phyloP scores from a whole-genome alignment of 2,797 vertebrate species.

The Hozukius guyotensis region DNA sequence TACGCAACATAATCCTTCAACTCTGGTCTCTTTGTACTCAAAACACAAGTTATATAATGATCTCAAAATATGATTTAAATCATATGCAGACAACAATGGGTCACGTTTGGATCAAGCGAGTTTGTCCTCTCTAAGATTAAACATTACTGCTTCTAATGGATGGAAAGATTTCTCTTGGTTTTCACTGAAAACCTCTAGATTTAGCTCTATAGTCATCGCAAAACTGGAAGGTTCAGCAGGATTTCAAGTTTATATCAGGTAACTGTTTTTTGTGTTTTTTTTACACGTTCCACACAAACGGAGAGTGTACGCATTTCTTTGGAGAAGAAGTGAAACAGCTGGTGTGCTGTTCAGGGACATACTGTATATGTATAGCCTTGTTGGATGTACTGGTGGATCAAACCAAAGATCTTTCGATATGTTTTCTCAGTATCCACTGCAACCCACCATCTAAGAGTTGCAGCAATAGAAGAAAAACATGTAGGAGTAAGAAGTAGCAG shows the following conservation, averaged over 20 bases:
- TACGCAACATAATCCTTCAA: constrained; percentile 70
- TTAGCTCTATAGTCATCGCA: not conserved
- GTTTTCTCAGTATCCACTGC: not conserved
- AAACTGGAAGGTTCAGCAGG: not conserved
- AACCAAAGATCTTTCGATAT: not conserved
- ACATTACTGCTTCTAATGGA: not conserved
- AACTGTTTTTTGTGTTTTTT: not conserved
- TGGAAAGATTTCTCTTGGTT: not conserved
- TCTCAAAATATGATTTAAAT: constrained; percentile 57
- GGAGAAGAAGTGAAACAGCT: not conserved
- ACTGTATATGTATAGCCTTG: not conserved
- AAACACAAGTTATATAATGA: constrained; percentile 69
- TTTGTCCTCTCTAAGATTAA: constrained; percentile 1
- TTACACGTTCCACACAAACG: not conserved
- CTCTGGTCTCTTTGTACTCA: constrained; percentile 54
- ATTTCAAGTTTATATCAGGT: not conserved
- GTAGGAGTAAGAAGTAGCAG: constrained; percentile 7
- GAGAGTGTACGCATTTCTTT: not conserved
- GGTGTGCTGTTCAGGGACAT: not conserved
- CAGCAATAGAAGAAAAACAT: not conserved
- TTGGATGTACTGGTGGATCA: not conserved
- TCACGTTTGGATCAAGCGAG: constrained; percentile 25
- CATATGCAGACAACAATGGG: constrained; percentile 43
- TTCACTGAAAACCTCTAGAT: not conserved
- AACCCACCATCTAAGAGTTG: not conserved